These are phyloP conservation scores for Endomychus coccineus DNA, from an alignment of 2,888 invertebrate species.

Conservation along the genomic window DNA sequence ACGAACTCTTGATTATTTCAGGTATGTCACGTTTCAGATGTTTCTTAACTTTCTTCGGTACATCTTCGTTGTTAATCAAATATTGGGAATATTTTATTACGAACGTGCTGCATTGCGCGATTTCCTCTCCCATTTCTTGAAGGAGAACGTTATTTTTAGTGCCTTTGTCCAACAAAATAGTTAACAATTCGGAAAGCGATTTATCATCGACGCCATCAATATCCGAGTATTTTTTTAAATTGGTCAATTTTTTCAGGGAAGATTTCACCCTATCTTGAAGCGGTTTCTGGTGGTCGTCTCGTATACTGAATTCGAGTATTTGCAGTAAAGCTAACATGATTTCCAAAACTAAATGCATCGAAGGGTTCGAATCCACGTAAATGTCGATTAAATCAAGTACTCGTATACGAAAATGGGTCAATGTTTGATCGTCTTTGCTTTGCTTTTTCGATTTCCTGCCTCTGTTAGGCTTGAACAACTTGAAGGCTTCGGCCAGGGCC, in stretches of 20 bases:
- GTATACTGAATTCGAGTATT: conserved; percentile 61
- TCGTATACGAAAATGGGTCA: conserved; percentile 66
- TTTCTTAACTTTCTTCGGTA: conserved; percentile 38
- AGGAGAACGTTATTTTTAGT: conserved; percentile 55
- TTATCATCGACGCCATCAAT: conserved; percentile 50
- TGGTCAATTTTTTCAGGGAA: conserved; percentile 54
- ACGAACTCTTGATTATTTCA: conserved; percentile 48
- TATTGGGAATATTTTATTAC: conserved; percentile 56
- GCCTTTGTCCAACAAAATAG: conserved; percentile 56
- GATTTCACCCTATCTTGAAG: conserved; percentile 55
- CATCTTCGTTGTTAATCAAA: conserved; percentile 39
- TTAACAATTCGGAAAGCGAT: conserved; percentile 49
- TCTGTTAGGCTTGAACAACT: conserved; percentile 51
- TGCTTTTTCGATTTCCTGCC: conserved; percentile 43
- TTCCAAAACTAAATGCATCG: conserved; percentile 59
- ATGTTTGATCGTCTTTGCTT: conserved; percentile 55
- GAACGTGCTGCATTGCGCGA: conserved; percentile 57
- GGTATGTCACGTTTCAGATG: conserved; percentile 41
- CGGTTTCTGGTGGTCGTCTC: conserved; percentile 60
- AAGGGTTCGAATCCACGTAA: conserved; percentile 62
- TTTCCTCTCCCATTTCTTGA: conserved; percentile 59
- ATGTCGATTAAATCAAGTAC: conserved; percentile 69
- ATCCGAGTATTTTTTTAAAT: conserved; percentile 54
- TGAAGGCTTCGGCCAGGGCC: conserved; percentile 68
- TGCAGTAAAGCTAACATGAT: conserved; percentile 62